Base-by-base conservation (phyloP, 2,113 vertebrate genomes). In the Pelobates fuscus region DNA sequence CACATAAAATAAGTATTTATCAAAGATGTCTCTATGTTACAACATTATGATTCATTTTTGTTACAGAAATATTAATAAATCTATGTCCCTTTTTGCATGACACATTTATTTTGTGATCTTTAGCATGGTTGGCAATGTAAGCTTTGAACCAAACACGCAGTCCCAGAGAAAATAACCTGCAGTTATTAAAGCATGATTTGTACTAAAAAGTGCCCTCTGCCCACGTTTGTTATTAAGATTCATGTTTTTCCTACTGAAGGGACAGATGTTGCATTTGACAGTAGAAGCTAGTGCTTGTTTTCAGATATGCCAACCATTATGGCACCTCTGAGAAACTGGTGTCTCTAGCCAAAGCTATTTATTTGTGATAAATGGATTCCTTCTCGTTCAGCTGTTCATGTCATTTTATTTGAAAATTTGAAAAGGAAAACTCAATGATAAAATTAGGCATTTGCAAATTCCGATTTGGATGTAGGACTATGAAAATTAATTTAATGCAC, bases 231-330 rank as follows among this genome's bases (percentile, higher is more conserved):
- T 66, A 68, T 68, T 54, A 52, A 68, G 66, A 68, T 26, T 54
- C 25, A 52, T 68, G 29, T 58, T 70, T 27, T 25, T 70, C 55
- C 54, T 43, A 20, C 67, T 41, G 23, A 24, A 32, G 23, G 21
- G 67, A 59, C 67, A 70, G 67, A 70, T 70, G 52, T 70, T 70
- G 8, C 32, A 21, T 58, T 27, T 70, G 30, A 70, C 29, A 70
- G 21, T 18, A 26, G 58, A 58, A 37, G 25, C 65, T 67, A 67
- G 26, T 11, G 67, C 54, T 70, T 25, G 14, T 70, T 70, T 58
- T 59, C 29, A 23, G 15, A 58, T 41, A 59, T 37, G 52, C 52
- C 67, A 58, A 58, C 29, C 55, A 49, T 43, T 20, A 70, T 43
- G 15, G 67, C 12, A 25, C n/a, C 67, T 41, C 21, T 43, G 54